Conservation (phyloP, 2,797 vertebrate species). For the Pangasius djambal region DNA sequence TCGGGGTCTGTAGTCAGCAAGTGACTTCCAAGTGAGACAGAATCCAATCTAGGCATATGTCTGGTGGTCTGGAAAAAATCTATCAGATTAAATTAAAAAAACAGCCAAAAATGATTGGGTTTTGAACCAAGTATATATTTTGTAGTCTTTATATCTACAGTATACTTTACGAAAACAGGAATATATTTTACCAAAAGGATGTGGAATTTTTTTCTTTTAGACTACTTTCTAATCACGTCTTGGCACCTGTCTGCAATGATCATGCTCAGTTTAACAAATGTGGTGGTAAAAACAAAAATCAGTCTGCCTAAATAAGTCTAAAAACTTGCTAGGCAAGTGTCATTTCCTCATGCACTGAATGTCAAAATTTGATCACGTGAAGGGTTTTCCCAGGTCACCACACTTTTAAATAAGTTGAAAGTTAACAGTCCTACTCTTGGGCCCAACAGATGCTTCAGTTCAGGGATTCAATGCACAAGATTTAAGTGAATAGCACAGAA, state of each 20-base stretch:
- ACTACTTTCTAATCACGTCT: background rate
- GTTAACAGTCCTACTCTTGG: background rate
- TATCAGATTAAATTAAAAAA: background rate
- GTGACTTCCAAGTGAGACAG: background rate
- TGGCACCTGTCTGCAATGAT: background rate
- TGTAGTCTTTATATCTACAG: background rate
- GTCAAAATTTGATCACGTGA: background rate
- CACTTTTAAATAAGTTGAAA: background rate
- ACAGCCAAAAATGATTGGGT: background rate
- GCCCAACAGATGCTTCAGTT: background rate
- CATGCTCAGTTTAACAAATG: background rate
- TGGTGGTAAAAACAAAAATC: background rate
- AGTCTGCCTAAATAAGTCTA: background rate
- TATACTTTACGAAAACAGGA: background rate
- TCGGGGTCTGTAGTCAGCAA: background rate
- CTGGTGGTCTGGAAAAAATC: background rate
- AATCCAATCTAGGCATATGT: background rate
- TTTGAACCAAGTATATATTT: background rate
- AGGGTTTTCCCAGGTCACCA: background rate
- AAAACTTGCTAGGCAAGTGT: background rate
- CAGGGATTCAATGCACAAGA: background rate
- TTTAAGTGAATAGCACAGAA: background rate
- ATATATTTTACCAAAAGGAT: background rate
- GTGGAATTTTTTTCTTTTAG: background rate
- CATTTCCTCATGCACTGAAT: background rate